These are phyloP conservation scores for Trichechus manatus DNA, from an alignment of 2,113 vertebrate genomes.

Conservation along the genomic window DNA sequence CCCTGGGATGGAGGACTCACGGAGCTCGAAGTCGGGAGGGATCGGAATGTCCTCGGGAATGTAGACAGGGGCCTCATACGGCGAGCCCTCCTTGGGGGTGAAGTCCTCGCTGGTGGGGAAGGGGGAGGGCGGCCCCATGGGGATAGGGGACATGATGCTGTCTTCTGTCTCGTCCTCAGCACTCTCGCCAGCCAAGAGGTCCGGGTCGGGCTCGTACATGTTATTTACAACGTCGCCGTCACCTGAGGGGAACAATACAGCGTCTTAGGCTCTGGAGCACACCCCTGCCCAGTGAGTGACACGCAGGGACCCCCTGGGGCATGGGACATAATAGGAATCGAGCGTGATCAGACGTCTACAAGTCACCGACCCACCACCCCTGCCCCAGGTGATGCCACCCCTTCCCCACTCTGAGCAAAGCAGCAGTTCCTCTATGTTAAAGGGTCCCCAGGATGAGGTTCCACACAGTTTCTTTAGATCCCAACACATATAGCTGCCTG, in stretches of 20 bases:
- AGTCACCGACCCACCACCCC: not conserved
- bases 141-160: conserved; percentile 96
- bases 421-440: fast-evolving
- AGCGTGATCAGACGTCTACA: not conserved
- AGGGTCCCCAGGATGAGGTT: fast-evolving
- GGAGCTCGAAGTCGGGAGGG: conserved; percentile 96
- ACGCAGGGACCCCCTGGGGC: fast-evolving
- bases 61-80: conserved; percentile 99
- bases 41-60: conserved; percentile 99
- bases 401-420: not conserved
- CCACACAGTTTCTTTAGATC: not conserved
- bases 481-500: fast-evolving
- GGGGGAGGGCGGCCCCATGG: conserved; percentile 92
- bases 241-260: conserved; percentile 89
- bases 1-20: conserved; percentile 97
- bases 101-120: conserved; percentile 97
- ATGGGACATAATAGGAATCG: fast-evolving
- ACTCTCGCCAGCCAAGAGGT: conserved; percentile 93
- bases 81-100: conserved; percentile 99
- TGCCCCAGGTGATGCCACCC: fast-evolving
- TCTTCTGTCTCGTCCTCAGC: conserved; percentile 97
- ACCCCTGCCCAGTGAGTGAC: fast-evolving
- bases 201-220: conserved; percentile 96
- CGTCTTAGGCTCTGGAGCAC: not conserved
- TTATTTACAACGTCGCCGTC: conserved; percentile 96